Conservation (phyloP, 2,113 vertebrate species). For the Menura novaehollandiae region DNA sequence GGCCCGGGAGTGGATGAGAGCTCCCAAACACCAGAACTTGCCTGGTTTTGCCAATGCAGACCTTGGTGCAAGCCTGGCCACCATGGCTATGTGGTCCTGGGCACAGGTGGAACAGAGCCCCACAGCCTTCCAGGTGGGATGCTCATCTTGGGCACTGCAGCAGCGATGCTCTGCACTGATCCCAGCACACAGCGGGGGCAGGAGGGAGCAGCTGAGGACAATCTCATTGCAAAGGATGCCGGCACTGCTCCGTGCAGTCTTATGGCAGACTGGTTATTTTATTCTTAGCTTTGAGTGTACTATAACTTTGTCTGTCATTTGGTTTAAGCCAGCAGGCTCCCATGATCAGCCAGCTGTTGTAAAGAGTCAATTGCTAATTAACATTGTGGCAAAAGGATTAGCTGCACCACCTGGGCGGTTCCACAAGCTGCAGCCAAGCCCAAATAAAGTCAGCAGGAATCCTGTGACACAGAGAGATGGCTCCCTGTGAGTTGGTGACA, state of each 20-base stretch:
- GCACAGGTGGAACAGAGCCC: neutral
- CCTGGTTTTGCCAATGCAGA: neutral
- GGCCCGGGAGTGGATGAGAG: neutral
- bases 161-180: accelerated
- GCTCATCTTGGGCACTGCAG: neutral
- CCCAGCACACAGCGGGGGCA: neutral
- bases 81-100: accelerated
- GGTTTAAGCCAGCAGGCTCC: neutral
- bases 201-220: neutral
- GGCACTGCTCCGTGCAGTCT: neutral
- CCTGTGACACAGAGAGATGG: neutral
- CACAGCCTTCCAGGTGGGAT: neutral
- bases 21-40: neutral
- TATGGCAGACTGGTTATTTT: neutral
- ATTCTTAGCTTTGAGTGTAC: neutral
- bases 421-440: neutral
- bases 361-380: neutral
- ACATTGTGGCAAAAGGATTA: neutral
- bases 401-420: neutral
- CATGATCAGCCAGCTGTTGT: neutral
- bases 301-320: neutral
- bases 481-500: neutral
- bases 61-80: neutral
- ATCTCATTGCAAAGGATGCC: neutral
- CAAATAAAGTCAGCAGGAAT: neutral